Conservation (phyloP, 1,140 invertebrate genomes). For the Achatina immaculata region DNA sequence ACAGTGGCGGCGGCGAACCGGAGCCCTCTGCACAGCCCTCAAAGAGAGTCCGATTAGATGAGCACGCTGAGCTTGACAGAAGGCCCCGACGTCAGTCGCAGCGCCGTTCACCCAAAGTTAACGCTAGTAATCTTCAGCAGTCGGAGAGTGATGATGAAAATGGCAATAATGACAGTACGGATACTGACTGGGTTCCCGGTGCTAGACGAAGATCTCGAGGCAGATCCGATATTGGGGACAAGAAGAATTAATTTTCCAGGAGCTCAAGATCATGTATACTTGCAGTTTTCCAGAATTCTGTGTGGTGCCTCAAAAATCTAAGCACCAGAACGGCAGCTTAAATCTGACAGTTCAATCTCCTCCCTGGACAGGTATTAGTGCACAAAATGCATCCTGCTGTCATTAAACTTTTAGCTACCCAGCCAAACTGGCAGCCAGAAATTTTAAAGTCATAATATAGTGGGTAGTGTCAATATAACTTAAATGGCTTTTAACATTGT, state of each 20-base stretch:
- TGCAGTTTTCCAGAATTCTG: no score
- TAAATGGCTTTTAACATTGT: no score
- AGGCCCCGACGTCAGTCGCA: conserved; percentile 30
- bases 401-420: no score
- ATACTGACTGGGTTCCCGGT: conserved; percentile 31
- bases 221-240: neutral
- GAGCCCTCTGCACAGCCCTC: neutral
- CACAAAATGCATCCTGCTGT: no score
- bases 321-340: no score
- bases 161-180: conserved; percentile 23
- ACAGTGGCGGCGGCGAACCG: neutral
- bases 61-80: neutral
- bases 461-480: no score
- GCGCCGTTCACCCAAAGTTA: conserved; percentile 23
- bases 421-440: no score
- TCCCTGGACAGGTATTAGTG: no score
- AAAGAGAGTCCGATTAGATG: conserved; percentile 2
- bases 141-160: conserved; percentile 18
- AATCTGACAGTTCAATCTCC: no score
- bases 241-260: neutral
- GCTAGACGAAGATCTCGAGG: neutral
- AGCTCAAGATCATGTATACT: no score
- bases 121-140: neutral
- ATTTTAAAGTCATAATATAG: no score
- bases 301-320: no score